These are phyloP conservation scores for Drosophila maculinotata DNA, from an alignment of 2,888 invertebrate genomes.

Conservation along the genomic window DNA sequence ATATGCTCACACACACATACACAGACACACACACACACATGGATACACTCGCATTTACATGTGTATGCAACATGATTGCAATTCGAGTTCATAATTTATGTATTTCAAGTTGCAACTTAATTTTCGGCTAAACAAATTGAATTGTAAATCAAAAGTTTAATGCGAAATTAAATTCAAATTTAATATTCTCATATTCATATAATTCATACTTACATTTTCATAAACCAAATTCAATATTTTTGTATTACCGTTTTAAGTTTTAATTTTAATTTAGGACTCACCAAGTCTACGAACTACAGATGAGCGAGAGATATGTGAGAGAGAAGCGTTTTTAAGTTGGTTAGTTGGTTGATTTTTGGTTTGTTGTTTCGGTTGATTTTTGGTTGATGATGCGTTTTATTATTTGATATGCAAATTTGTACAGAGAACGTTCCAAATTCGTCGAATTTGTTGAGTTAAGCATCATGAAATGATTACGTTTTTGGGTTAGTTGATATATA, in stretches of 20 bases:
- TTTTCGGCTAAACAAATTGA: slow-evolving; percentile 57
- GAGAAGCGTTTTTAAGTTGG: slow-evolving; percentile 63
- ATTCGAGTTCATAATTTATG: slow-evolving; percentile 49
- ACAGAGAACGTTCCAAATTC: slow-evolving; percentile 74
- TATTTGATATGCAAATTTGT: slow-evolving; percentile 71
- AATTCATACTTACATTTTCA: neutral
- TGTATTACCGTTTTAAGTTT: slow-evolving; percentile 20
- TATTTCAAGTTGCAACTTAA: slow-evolving; percentile 54
- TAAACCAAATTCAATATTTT: slow-evolving; percentile 16
- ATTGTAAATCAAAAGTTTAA: slow-evolving; percentile 36
- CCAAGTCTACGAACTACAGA: slow-evolving; percentile 80
- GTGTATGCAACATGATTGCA: slow-evolving; percentile 4
- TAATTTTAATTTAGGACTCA: slow-evolving; percentile 58
- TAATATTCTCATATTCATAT: neutral
- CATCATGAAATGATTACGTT: slow-evolving; percentile 75
- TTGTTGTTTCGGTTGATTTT: slow-evolving; percentile 30
- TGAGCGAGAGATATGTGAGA: slow-evolving; percentile 62
- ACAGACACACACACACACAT: neutral
- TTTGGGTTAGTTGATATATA: slow-evolving; percentile 47
- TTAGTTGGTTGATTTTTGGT: slow-evolving; percentile 34
- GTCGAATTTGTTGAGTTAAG: slow-evolving; percentile 76
- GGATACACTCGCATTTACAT: slow-evolving; percentile 3
- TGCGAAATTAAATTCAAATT: slow-evolving; percentile 26
- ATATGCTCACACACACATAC: neutral
- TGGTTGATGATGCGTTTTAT: slow-evolving; percentile 58